Conservation (phyloP, 53 echinoderm and acorn worm genomes). For the Arbacia lixula region DNA sequence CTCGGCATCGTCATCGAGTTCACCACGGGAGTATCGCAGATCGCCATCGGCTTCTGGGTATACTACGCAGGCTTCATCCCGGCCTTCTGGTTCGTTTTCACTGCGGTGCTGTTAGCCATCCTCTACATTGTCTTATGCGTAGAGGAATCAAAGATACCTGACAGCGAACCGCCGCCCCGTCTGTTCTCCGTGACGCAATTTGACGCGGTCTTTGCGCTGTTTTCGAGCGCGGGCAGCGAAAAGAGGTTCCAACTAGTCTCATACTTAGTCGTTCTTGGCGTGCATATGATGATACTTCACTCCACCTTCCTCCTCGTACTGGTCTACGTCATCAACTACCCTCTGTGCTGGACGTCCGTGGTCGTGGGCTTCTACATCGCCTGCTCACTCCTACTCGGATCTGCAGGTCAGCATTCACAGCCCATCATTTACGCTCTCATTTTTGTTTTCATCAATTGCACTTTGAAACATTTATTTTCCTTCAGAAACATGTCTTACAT, state of each 20-base stretch:
- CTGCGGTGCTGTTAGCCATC: conserved; percentile 32
- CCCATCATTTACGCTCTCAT: too few species aligned
- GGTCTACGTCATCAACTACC: conserved; percentile 53
- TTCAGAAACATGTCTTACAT: too few species aligned
- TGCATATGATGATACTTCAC: conserved; percentile 69
- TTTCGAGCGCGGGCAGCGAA: conserved; percentile 10
- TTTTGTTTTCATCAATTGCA: too few species aligned
- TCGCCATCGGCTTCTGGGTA: conserved; percentile 73
- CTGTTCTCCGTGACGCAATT: conserved; percentile 31
- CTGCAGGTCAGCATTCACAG: conserved; percentile 54
- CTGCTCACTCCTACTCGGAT: conserved; percentile 55
- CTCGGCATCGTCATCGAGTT: conserved; percentile 72
- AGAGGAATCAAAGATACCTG: conserved; percentile 32
- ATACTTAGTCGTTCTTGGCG: conserved; percentile 50
- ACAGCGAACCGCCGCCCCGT: background rate
- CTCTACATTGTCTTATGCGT: conserved; percentile 55
- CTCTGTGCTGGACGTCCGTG: conserved; percentile 72
- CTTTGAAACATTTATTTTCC: too few species aligned
- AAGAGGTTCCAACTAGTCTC: conserved; percentile 42
- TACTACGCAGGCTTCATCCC: conserved; percentile 51
- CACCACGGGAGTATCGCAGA: conserved; percentile 72
- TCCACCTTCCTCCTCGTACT: conserved; percentile 54
- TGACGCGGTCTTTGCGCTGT: conserved; percentile 56
- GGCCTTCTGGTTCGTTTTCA: conserved; percentile 64
- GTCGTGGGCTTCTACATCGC: conserved; percentile 66